Percentiles rank a stretch among this genome's conserved stretches.
phyloP scores from a whole-genome alignment of 1,140 invertebrate genomes.

The Ooceraea biroi region DNA sequence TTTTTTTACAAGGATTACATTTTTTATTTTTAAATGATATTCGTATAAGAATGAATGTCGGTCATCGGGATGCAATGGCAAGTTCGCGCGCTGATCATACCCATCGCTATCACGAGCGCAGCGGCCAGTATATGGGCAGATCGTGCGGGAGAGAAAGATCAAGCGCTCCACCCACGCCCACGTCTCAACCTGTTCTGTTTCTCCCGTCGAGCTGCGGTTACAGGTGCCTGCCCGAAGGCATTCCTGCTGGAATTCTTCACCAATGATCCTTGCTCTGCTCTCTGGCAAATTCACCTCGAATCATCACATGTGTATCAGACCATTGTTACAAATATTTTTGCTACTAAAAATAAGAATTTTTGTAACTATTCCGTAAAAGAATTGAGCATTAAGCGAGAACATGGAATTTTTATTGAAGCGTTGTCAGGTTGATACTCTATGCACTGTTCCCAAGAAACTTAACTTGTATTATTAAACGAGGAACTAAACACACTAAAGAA shows the following conservation, averaged over 20 bases:
- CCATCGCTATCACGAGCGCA: conserved; percentile 41
- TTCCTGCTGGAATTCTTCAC: conserved; percentile 80
- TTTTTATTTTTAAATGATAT: no score
- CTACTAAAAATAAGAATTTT: no score
- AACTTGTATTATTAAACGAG: no score
- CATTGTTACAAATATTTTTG: conserved; percentile 7
- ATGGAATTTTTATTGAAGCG: no score
- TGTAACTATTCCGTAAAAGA: no score
- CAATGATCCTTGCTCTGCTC: conserved; percentile 70
- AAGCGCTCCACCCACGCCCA: conserved; percentile 84
- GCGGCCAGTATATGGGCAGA: conserved; percentile 69
- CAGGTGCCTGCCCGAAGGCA: conserved; percentile 84
- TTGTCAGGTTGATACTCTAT: no score
- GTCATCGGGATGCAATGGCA: neutral
- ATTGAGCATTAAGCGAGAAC: no score
- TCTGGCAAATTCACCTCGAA: conserved; percentile 53
- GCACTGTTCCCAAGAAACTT: no score
- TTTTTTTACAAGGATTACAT: no score
- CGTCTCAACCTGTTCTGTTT: conserved; percentile 84
- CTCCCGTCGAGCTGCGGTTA: conserved; percentile 82
- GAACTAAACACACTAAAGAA: no score
- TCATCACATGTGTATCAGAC: conserved; percentile 27
- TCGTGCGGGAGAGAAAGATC: conserved; percentile 80
- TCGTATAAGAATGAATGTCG: no score
- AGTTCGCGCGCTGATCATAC: conserved; percentile 56